These are phyloP conservation scores for Crenuchus spilurus DNA, from an alignment of 2,797 vertebrate species.

Conservation along the genomic window DNA sequence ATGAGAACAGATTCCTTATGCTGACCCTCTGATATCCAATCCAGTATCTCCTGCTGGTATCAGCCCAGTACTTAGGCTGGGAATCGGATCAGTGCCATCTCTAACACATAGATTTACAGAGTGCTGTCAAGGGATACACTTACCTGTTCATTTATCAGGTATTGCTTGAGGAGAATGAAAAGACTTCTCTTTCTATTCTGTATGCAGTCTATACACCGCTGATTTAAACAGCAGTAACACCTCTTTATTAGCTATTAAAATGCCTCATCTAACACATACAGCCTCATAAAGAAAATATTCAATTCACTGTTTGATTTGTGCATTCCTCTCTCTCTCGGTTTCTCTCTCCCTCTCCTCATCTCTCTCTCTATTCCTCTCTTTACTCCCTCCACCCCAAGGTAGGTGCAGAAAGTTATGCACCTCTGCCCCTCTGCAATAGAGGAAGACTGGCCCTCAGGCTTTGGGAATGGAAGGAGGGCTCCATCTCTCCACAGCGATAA, in stretches of 20 bases:
- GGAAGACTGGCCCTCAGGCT: slow-evolving; percentile 47
- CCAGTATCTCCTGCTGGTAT: no score
- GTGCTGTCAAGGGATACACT: slow-evolving; percentile 41
- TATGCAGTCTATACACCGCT: background rate
- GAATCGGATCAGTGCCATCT: no score
- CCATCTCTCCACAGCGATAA: slow-evolving; percentile 35
- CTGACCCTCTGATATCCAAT: no score
- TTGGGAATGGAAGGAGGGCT: slow-evolving; percentile 29
- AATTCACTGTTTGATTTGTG: background rate
- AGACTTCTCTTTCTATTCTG: background rate
- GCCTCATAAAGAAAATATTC: background rate
- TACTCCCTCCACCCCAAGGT: background rate
- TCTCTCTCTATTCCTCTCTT: background rate
- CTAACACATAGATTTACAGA: background rate
- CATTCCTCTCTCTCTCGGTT: no score
- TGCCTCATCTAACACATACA: slow-evolving; percentile 4
- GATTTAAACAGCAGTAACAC: background rate
- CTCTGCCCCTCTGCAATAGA: slow-evolving; percentile 39
- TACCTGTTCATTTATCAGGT: slow-evolving; percentile 61
- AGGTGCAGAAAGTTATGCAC: slow-evolving; percentile 9
- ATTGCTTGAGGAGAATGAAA: slow-evolving; percentile 44
- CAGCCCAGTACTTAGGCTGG: no score
- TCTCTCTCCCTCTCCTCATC: background rate
- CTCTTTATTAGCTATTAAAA: slow-evolving; percentile 18
- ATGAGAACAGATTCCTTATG: no score